A percentile compares a stretch with the other conserved stretches of the same genome.
Evolutionary conservation across 2,113 vertebrate genomes (phyloP).

Genomic region (Psittacara wagleri): DNA sequence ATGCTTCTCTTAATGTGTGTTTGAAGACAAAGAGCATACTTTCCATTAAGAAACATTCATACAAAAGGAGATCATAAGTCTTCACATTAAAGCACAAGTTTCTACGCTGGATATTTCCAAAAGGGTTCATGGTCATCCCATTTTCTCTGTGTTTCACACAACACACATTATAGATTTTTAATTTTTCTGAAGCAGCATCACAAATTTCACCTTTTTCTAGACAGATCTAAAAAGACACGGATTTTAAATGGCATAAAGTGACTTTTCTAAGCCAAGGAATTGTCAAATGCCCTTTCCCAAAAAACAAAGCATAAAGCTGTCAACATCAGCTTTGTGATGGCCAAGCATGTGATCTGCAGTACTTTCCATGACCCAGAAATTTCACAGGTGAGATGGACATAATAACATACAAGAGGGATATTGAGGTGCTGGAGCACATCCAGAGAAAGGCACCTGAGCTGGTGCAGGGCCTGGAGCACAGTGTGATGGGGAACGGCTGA

Average conservation of each 20-base stretch:
- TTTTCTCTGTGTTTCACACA: neutral
- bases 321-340: neutral
- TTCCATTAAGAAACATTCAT: neutral
- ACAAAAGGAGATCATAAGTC: neutral
- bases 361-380: neutral
- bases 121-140: neutral
- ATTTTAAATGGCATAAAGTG: neutral
- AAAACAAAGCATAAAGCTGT: neutral
- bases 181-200: neutral
- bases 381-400: neutral
- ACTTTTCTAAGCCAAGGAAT: neutral
- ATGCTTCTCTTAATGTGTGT: neutral
- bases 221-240: neutral
- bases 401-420: neutral
- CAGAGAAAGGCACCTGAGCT: accelerated
- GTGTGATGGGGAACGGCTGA: neutral
- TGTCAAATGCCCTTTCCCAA: neutral
- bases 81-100: neutral
- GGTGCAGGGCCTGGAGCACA: neutral
- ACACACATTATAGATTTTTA: neutral
- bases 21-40: neutral
- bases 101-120: neutral
- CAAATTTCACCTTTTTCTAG: neutral
- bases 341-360: neutral
- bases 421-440: neutral